phyloP scores from a whole-genome alignment of 2,113 vertebrate genomes.

The Chaetops frenatus region DNA sequence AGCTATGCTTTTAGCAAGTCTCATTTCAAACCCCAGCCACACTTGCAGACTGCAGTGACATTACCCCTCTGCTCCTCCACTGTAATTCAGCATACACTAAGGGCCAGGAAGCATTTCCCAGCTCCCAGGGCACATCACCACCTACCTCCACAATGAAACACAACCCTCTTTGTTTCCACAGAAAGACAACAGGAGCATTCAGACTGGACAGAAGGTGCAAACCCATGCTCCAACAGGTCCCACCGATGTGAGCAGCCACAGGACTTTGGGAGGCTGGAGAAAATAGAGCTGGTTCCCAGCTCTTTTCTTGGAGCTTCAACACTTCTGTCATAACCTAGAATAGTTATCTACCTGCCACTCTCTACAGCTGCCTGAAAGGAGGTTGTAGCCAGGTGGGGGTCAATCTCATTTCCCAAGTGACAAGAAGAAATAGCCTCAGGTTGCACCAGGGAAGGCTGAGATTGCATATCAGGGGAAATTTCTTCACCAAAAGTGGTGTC shows the following conservation, averaged over 20 bases:
- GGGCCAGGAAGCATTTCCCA: neutral
- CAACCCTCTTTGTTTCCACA: neutral
- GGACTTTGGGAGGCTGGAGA: neutral
- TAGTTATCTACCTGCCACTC: neutral
- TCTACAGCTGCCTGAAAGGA: neutral
- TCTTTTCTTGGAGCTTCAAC: neutral
- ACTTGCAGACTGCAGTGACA: neutral
- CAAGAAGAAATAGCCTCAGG: neutral
- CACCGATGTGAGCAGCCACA: accelerated
- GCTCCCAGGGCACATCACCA: neutral
- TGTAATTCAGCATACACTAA: neutral
- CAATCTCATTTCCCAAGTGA: neutral
- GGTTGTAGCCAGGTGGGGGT: neutral
- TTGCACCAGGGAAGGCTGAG: neutral
- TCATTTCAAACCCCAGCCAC: neutral
- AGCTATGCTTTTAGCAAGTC: neutral
- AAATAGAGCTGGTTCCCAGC: neutral
- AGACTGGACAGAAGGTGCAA: neutral
- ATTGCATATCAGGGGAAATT: neutral
- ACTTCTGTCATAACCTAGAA: neutral
- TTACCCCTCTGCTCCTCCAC: neutral
- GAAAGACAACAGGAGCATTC: neutral
- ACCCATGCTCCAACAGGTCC: neutral
- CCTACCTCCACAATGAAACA: neutral
- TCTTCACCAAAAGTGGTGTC: neutral